Percentiles rank a stretch among this genome's conserved stretches.
These are phyloP conservation scores for Trachymyrmex cornetzi DNA, from an alignment of 1,140 invertebrate species.

Conservation along the genomic window DNA sequence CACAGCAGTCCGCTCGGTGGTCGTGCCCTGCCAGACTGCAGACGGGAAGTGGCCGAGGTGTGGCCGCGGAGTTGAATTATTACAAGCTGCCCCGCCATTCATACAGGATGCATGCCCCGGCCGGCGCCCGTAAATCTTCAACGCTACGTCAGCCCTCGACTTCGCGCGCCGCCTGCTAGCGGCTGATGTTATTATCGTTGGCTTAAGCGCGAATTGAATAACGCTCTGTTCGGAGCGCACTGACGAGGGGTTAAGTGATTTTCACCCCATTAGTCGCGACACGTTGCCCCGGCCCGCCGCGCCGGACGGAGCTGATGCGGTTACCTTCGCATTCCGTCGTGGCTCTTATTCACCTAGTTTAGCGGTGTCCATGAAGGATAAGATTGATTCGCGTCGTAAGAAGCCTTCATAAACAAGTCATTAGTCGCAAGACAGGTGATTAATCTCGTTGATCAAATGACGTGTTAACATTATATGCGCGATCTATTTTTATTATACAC, in stretches of 20 bases:
- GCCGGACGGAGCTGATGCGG: conserved; percentile 43
- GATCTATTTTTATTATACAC: not conserved
- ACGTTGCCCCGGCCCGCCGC: conserved; percentile 45
- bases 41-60: conserved; percentile 86
- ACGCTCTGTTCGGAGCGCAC: conserved; percentile 76
- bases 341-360: conserved; percentile 55
- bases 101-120: conserved; percentile 84
- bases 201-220: conserved; percentile 82
- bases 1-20: conserved; percentile 74
- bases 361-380: conserved; percentile 55
- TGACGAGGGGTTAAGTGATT: conserved; percentile 83
- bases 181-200: conserved; percentile 82
- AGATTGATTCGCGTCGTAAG: conserved; percentile 58
- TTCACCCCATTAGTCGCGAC: conserved; percentile 79
- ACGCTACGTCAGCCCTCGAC: conserved; percentile 82
- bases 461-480: not conserved
- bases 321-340: conserved; percentile 50
- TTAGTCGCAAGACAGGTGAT: conserved; percentile 41
- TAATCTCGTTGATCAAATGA: conserved; percentile 45
- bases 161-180: conserved; percentile 74
- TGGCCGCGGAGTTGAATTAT: conserved; percentile 86
- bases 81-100: conserved; percentile 85
- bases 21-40: conserved; percentile 79
- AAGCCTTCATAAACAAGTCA: conserved; percentile 60
- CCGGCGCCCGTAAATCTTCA: conserved; percentile 83